Base-by-base conservation (phyloP, 2,797 vertebrate species). In the Scleropages formosus region DNA sequence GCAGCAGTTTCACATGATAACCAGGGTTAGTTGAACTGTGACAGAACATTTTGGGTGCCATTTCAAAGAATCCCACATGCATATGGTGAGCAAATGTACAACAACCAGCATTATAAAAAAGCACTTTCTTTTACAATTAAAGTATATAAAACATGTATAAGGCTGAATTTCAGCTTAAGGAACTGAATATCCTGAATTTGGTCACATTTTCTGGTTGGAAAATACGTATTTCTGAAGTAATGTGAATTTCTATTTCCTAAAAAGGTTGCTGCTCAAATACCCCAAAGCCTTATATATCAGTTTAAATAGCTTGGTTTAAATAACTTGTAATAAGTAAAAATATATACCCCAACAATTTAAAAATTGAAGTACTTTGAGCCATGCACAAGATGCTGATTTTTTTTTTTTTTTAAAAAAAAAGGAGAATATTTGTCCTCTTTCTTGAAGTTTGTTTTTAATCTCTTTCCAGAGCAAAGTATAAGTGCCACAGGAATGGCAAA, bases 261-360 rank as follows among this genome's bases (percentile, higher is more conserved):
- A n/a, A 87, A 91, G 88, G 88, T 85, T 91, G 92, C 92, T 93
- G 91, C 92, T 93, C 82, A 85, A 89, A 92, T 83, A 90, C 92
- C 92, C 89, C 85, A 78, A 93, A 92, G 92, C 92, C 92, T 93
- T 93, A 93, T 84, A 78, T 88, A 84, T 89, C 80, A 15, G 46
- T 75, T 81, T 80, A 64, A 82, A 88, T 80, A 85, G 81, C 70
- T 82, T 84, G 63, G 75, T 78, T 68, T 74, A 74, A 73, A 81
- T 79, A n/a, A 31, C 71, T 77, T 83, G 63, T 78, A 80, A 74
- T 73, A 80, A 83, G 78, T 47, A 82, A 78, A 39, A 7, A 78
- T 67, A 47, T 82, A 81, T 75, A 77, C 83, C 82, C 49, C 77
- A 82, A 71, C 73, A 75, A 81, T 62, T 46, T 75, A 73, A 31